Conservation (phyloP, 2,888 invertebrate genomes). For the Drosophila dives region DNA sequence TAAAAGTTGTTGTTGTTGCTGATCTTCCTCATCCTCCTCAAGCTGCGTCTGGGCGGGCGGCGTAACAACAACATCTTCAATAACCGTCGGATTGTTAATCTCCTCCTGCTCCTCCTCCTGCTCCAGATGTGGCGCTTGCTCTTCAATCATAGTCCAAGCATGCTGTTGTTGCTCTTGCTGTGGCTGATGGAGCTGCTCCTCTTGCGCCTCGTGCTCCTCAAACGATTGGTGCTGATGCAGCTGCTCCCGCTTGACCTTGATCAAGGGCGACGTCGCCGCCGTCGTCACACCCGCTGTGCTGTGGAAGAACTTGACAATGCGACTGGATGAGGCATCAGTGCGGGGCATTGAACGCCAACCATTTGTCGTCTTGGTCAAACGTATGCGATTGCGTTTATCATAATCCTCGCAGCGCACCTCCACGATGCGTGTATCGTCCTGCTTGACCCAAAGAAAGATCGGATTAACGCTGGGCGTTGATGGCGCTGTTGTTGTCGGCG, state of each 20-base stretch:
- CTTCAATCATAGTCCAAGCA: constrained; percentile 26
- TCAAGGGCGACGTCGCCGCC: constrained; percentile 77
- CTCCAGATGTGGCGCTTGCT: constrained; percentile 21
- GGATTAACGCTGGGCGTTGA: constrained; percentile 86
- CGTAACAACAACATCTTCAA: constrained; percentile 62
- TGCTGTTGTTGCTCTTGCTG: constrained; percentile 8
- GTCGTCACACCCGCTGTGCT: constrained; percentile 57
- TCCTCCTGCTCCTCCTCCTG: constrained; percentile 26
- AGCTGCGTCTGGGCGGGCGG: constrained; percentile 41
- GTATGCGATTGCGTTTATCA: constrained; percentile 93
- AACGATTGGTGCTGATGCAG: constrained; percentile 46
- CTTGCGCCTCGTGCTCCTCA: constrained; percentile 24
- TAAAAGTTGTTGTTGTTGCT: not conserved
- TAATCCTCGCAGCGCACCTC: constrained; percentile 95
- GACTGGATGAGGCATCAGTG: constrained; percentile 86
- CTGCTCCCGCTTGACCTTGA: constrained; percentile 83
- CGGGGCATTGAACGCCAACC: constrained; percentile 94
- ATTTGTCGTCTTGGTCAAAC: constrained; percentile 91
- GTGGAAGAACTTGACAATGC: constrained; percentile 82
- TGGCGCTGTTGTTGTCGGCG: constrained; percentile 26
- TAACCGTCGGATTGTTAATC: constrained; percentile 39
- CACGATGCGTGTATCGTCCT: constrained; percentile 91
- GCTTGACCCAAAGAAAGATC: constrained; percentile 94
- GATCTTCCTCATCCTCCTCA: constrained; percentile 16
- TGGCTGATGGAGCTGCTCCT: constrained; percentile 9